Evolutionary conservation across 1,140 invertebrate species (phyloP).

Genomic region (Tetramorium alpestre): DNA sequence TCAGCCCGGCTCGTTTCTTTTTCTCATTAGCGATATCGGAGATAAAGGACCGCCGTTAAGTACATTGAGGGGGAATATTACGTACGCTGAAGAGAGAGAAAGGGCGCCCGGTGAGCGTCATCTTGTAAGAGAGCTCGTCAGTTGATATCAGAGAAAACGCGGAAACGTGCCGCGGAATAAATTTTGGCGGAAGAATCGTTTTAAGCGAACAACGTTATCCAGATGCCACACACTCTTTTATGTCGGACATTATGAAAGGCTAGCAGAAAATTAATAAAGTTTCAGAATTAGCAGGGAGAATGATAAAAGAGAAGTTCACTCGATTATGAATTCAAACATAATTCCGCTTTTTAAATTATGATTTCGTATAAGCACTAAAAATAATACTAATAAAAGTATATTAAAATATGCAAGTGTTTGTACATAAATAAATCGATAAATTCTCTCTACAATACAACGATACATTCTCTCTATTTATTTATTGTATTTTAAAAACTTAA

Average conservation of each 20-base stretch:
- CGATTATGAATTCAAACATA: background rate
- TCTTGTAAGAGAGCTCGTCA: conserved; percentile 45
- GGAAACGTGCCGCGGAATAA: conserved; percentile 54
- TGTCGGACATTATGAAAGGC: background rate
- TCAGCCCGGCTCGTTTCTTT: conserved; percentile 32
- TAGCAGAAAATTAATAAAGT: conserved; percentile 34
- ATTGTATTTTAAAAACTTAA: background rate
- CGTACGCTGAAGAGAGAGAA: background rate
- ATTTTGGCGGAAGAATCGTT: conserved; percentile 37
- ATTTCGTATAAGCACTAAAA: background rate
- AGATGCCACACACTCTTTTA: conserved; percentile 42
- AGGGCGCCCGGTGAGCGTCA: background rate
- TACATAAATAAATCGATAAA: background rate
- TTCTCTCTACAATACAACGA: background rate
- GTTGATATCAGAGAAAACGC: conserved; percentile 40
- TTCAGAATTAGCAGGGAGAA: background rate
- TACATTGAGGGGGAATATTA: conserved; percentile 34
- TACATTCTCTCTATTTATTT: background rate
- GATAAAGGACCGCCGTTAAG: conserved; percentile 46
- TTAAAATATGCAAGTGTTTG: background rate
- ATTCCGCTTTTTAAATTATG: background rate
- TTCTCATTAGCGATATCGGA: conserved; percentile 57
- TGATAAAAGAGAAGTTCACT: background rate
- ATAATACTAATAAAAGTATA: background rate
- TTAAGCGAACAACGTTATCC: conserved; percentile 51